phyloP scores from a whole-genome alignment of 1,140 invertebrate genomes.

The Diuraphis noxia region DNA sequence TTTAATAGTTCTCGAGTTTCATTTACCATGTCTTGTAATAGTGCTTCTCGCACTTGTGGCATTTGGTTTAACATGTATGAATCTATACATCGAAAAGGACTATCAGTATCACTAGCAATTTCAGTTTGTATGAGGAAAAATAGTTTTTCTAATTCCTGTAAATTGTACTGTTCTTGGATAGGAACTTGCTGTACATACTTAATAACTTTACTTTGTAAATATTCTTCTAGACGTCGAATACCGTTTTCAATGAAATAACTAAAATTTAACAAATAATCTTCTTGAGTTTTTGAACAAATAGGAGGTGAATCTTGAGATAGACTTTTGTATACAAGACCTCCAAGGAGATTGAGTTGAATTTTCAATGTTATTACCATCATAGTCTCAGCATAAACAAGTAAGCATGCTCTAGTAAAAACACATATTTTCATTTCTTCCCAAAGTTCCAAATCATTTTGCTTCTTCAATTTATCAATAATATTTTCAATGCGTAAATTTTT shows the following conservation, averaged over 20 bases:
- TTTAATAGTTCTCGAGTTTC: conserved; percentile 40
- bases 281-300: conserved; percentile 52
- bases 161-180: conserved; percentile 49
- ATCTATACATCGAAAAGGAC: conserved; percentile 30
- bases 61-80: conserved; percentile 20
- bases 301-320: conserved; percentile 41
- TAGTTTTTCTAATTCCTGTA: conserved; percentile 45
- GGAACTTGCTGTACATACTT: conserved; percentile 45
- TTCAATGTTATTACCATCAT: conserved; percentile 40
- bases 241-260: conserved; percentile 37
- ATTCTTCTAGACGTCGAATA: conserved; percentile 21
- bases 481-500: conserved; percentile 44
- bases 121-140: conserved; percentile 46
- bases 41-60: conserved; percentile 31
- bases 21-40: conserved; percentile 42
- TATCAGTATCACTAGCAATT: conserved; percentile 35
- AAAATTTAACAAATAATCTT: conserved; percentile 40
- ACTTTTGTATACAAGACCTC: conserved; percentile 48
- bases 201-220: conserved; percentile 28
- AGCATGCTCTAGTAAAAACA: conserved; percentile 38
- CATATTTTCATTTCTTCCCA: conserved; percentile 48
- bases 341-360: conserved; percentile 40
- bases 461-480: conserved; percentile 45
- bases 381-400: conserved; percentile 45
- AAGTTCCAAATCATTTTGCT: conserved; percentile 19